Percentiles rank a stretch among this genome's conserved stretches.
phyloP scores from a whole-genome alignment of 1,140 invertebrate genomes.

The Danaus melanippus region DNA sequence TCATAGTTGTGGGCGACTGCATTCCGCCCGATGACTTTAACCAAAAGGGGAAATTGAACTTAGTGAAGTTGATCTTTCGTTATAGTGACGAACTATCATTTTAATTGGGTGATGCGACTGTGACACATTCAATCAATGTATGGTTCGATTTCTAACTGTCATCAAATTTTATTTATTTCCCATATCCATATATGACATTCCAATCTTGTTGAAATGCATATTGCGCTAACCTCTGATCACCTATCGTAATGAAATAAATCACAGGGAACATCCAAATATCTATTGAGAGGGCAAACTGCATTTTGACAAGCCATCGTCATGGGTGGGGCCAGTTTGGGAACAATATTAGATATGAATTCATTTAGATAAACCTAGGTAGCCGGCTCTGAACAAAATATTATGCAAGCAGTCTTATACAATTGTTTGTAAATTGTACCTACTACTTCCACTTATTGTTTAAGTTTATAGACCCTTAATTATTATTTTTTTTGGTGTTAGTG shows the following conservation, averaged over 20 bases:
- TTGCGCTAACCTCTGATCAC: constrained; percentile 30
- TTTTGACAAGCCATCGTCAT: constrained; percentile 65
- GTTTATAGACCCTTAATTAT: constrained; percentile 34
- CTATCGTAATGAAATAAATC: constrained; percentile 15
- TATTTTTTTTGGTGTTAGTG: constrained; percentile 27
- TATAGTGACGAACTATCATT: constrained; percentile 34
- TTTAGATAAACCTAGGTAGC: constrained; percentile 57
- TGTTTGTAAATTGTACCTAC: constrained; percentile 32
- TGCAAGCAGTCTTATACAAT: constrained; percentile 40
- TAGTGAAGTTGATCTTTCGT: constrained; percentile 41
- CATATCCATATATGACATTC: constrained; percentile 65
- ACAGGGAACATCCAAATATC: constrained; percentile 6
- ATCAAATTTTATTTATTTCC: constrained; percentile 42
- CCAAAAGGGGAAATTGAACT: constrained; percentile 57
- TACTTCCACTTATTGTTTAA: constrained; percentile 38
- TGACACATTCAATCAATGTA: constrained; percentile 4
- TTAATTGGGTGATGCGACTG: constrained; percentile 7
- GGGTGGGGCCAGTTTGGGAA: constrained; percentile 69
- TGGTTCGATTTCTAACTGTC: constrained; percentile 4
- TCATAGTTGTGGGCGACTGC: constrained; percentile 71
- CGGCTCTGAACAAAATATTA: constrained; percentile 44
- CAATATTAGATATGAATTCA: constrained; percentile 67
- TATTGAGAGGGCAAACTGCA: constrained; percentile 39
- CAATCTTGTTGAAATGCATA: constrained; percentile 66
- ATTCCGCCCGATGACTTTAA: constrained; percentile 69